Evolutionary conservation across 2,888 invertebrate species (phyloP).

Genomic region (Unio pictorum): DNA sequence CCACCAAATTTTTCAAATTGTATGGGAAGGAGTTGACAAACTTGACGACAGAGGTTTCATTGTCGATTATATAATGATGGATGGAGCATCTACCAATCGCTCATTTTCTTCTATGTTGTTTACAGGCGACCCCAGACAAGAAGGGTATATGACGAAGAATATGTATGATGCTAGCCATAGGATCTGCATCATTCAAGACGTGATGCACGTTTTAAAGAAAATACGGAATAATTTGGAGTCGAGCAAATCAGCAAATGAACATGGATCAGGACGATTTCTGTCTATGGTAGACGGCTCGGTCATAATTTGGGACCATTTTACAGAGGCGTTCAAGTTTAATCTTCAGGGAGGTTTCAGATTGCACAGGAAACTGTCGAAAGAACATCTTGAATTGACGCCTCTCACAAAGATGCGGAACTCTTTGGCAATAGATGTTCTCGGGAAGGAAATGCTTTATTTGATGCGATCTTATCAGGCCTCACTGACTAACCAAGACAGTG

Average conservation of each 20-base stretch:
- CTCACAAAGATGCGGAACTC: slow-evolving; percentile 12
- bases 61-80: slow-evolving; percentile 19
- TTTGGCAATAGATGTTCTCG: slow-evolving; percentile 10
- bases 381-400: slow-evolving; percentile 5
- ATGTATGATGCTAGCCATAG: too few relatives aligned
- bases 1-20: slow-evolving; percentile 7
- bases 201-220: too few relatives aligned
- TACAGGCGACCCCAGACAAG: too few relatives aligned
- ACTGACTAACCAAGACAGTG: slow-evolving; percentile 4
- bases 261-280: too few relatives aligned
- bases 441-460: slow-evolving; percentile 11
- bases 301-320: too few relatives aligned
- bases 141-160: too few relatives aligned
- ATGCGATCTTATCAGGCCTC: slow-evolving; percentile 11
- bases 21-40: slow-evolving; percentile 14
- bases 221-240: too few relatives aligned
- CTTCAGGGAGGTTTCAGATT: slow-evolving; percentile 7
- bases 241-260: too few relatives aligned
- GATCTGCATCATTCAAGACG: too few relatives aligned
- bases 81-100: slow-evolving; percentile 18
- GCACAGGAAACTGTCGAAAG: slow-evolving; percentile 12
- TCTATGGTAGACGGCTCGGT: too few relatives aligned
- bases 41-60: slow-evolving; percentile 8
- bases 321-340: not conserved
- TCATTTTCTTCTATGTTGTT: not conserved